Base-by-base conservation (phyloP, 2,888 invertebrate species). In the Drosophila robusta region DNA sequence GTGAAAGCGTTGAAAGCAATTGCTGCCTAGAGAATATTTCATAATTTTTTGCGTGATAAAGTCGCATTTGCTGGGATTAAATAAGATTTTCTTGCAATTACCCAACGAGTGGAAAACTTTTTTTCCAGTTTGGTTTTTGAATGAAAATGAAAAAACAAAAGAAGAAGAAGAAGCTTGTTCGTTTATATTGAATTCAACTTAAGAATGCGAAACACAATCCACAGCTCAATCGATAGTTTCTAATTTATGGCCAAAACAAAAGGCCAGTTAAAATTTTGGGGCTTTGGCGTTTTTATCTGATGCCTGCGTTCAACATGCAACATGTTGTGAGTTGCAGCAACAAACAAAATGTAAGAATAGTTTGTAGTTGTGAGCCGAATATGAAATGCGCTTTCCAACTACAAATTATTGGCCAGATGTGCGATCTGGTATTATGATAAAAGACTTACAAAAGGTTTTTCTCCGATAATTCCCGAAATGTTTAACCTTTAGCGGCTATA, bases 61-160 rank as follows among this genome's bases (percentile, higher is more conserved):
- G 87, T 89, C 84, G 89, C 82, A 85, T 86, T 89, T 82, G 71
- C 47, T 67, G 70, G 89, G 90, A 91, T 91, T 91, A 90, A 87
- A 84, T 84, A 78, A 73, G 89, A 90, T 91, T 89, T 89, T 85
- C 87, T 84, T 81, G 82, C 90, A 89, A 90, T 91, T 90, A 90
- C 85, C 76, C 80, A 70, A 54, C 45, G 51, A 75, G 45, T 44
- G 38, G 29, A 16, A 18, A 57, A 50, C 18, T 18, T 55, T 65
- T 65, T 52, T 32, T 49, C 12, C 39, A 41, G 46, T 42, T 32
- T 16, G 14, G 6, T 47, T 42, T 45, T 32, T 16, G 29, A 41
- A 22, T 29, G 18, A 11, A 7, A 14, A 26, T 18, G 18, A 7
- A 34, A 24, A 44, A 44, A 24, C 32, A 24, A n/a, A n/a, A n/a